A percentile compares a stretch with the other conserved stretches of the same genome.
phyloP scores from a whole-genome alignment of 2,113 vertebrate species.

The Pavo muticus region DNA sequence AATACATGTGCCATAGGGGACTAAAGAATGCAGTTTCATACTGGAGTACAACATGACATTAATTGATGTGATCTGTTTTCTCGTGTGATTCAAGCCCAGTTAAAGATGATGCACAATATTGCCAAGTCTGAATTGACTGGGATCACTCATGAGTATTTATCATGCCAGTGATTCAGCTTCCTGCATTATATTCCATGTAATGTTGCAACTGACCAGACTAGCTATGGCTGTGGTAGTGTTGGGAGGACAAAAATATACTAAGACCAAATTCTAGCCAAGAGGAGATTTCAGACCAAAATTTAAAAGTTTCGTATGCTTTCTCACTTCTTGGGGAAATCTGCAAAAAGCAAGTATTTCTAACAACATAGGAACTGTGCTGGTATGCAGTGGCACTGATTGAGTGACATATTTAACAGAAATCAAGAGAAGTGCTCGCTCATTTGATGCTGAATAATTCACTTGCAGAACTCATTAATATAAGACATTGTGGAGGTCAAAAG shows the following conservation, averaged over 20 bases:
- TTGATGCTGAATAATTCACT: not conserved
- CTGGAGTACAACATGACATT: not conserved
- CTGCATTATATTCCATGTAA: not conserved
- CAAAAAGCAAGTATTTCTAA: not conserved
- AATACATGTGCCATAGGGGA: not conserved
- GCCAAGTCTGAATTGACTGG: constrained; percentile 10
- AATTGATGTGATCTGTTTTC: not conserved
- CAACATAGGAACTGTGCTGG: not conserved
- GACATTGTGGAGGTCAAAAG: not conserved
- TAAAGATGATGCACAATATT: not conserved
- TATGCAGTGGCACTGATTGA: not conserved
- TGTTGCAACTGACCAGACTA: not conserved
- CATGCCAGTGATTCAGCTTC: not conserved
- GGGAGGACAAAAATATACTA: not conserved
- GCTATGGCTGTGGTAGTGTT: not conserved
- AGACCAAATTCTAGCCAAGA: not conserved
- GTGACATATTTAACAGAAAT: not conserved
- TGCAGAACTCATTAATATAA: not conserved
- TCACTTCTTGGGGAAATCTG: not conserved
- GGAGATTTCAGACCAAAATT: not conserved
- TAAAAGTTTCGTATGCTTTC: not conserved
- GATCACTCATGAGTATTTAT: constrained; percentile 38
- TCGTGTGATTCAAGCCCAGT: not conserved
- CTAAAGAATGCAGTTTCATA: not conserved
- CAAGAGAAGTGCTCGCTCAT: not conserved